A percentile compares a stretch with the other conserved stretches of the same genome.
Evolutionary conservation across 2,888 invertebrate genomes (phyloP).

Genomic region (Tipula unca): DNA sequence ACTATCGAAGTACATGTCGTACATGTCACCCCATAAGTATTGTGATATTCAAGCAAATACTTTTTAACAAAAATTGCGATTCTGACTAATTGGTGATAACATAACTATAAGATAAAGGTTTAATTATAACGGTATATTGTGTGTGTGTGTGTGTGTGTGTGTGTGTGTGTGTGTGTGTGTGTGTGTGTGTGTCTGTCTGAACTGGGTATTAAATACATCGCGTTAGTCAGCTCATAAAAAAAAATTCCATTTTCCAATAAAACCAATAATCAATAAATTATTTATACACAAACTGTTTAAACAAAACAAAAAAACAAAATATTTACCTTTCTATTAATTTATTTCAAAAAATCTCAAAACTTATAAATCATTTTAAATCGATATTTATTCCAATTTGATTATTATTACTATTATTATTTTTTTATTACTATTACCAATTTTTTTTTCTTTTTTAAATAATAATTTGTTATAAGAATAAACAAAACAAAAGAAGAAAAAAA

Average conservation of each 20-base stretch:
- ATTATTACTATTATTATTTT: background rate
- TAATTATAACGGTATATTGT: too few species aligned
- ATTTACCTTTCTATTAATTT: conserved; percentile 14
- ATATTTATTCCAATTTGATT: conserved; percentile 10
- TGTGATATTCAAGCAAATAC: too few species aligned
- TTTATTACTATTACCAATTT: background rate
- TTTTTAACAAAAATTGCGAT: too few species aligned
- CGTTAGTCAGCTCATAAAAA: background rate
- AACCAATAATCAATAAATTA: conserved; percentile 8
- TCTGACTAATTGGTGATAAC: too few species aligned
- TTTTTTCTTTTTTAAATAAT: background rate
- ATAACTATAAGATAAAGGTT: too few species aligned
- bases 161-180: too few species aligned
- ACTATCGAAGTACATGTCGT: too few species aligned
- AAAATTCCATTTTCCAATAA: background rate
- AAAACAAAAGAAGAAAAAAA: background rate
- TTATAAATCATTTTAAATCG: background rate
- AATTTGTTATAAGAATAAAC: background rate
- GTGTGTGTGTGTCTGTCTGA: too few species aligned
- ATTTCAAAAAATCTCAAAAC: background rate
- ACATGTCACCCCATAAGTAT: too few species aligned
- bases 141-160: too few species aligned
- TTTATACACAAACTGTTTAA: background rate
- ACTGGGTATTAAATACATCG: background rate
- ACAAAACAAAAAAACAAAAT: background rate